Percentiles rank a stretch among this genome's conserved stretches.
phyloP scores from a whole-genome alignment of 2,797 vertebrate species.

The Sebastes minor region DNA sequence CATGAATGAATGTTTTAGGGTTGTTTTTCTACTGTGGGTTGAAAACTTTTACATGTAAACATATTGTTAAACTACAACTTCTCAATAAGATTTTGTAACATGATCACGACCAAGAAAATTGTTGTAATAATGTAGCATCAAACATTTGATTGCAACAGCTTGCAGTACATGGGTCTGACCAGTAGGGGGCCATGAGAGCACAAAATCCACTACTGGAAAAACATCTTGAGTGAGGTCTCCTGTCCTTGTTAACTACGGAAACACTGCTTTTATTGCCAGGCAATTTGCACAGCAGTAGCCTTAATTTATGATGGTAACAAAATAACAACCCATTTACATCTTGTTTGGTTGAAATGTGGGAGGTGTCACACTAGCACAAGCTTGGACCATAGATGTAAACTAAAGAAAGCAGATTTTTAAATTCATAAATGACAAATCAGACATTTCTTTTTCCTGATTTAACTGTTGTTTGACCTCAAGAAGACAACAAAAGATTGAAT shows the following conservation, averaged over 20 bases:
- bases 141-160: background rate
- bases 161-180: slow-evolving; percentile 18
- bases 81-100: background rate
- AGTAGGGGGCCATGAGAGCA: slow-evolving; percentile 5
- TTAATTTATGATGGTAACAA: background rate
- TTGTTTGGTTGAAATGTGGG: background rate
- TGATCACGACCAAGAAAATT: slow-evolving; percentile 7
- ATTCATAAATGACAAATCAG: background rate
- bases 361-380: background rate
- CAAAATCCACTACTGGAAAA: background rate
- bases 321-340: background rate
- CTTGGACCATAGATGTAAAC: background rate
- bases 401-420: background rate
- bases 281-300: background rate
- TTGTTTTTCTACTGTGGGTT: background rate
- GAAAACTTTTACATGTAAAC: slow-evolving; percentile 23
- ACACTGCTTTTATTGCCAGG: background rate
- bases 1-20: slow-evolving; percentile 4
- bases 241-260: background rate
- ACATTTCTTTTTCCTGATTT: background rate
- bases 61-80: background rate
- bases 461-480: background rate
- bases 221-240: background rate
- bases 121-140: slow-evolving; percentile 18
- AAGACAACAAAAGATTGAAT: background rate